Base-by-base conservation (phyloP, 2,797 vertebrate species). In the Sciurus vulgaris region DNA sequence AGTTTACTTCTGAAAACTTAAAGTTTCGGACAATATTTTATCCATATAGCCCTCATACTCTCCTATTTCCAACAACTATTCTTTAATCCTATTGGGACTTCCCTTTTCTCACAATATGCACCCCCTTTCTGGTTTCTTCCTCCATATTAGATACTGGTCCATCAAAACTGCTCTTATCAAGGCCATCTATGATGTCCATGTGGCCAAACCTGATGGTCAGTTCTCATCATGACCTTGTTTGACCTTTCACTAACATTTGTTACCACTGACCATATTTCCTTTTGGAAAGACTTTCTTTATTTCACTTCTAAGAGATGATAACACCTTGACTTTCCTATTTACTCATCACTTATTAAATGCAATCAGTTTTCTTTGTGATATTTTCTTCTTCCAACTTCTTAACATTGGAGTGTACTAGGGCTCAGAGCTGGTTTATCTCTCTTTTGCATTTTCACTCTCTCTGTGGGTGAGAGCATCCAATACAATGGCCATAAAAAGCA, bases 31-130 rank as follows among this genome's bases (percentile, higher is more conserved):
- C 4, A 28, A 10, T 6, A n/a, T 61, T 72, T 41, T 72, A 2
- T 51, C 12, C 18, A 24, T 18, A 0, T 1, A 20, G 7, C 12
- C 59, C 11, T 47, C 47, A 30, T 1, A 2, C 2, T 38, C 9
- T 8, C 47, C 65, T 24, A 13, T 20, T 89, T 14, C 22, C 11
- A 5, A 30, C 5, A 59, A 9, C 24, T 73, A 15, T 67, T 41
- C 20, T 49, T 81, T 26, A 7, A 44, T 41, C 1, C 1, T 4
- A 41, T 26, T 2, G 30, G 76, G 26, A 14, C 30, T 5, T 67
- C 15, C 1, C 9, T 30, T 67, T 51, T 38, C 26, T 63, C 24
- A 41, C 14, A 18, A 0, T 33, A 5, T 47, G 22, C 20, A 54
- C 30, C 8, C 10, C 6, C 54, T 74, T 78, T 14, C 35, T 79